A percentile compares a stretch with the other conserved stretches of the same genome.
These are phyloP conservation scores for Drosophila borborema DNA, from an alignment of 2,888 invertebrate genomes.

Conservation along the genomic window DNA sequence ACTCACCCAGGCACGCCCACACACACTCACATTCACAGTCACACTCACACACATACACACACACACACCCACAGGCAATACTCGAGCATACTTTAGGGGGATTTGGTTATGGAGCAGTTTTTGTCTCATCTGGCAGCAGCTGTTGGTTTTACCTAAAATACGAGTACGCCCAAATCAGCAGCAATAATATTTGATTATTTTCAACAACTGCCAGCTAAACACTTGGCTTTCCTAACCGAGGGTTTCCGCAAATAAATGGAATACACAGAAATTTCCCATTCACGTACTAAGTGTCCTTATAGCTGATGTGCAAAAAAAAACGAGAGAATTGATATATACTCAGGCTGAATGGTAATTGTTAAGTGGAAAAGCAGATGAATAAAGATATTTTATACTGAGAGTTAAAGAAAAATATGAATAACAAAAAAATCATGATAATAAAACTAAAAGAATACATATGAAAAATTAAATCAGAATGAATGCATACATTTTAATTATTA, in stretches of 20 bases:
- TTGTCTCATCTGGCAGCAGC: slow-evolving; percentile 54
- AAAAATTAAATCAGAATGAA: background rate
- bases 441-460: background rate
- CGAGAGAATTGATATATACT: slow-evolving; percentile 15
- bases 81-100: slow-evolving; percentile 34
- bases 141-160: slow-evolving; percentile 55
- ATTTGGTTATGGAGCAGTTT: slow-evolving; percentile 3
- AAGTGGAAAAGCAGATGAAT: background rate
- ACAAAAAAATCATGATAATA: background rate
- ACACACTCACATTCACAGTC: background rate
- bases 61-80: slow-evolving; percentile 14
- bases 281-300: slow-evolving; percentile 16
- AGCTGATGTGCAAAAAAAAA: slow-evolving; percentile 12
- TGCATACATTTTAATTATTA: too few relatives aligned
- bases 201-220: slow-evolving; percentile 56
- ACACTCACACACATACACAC: slow-evolving; percentile 1
- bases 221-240: slow-evolving; percentile 26
- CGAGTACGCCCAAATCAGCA: slow-evolving; percentile 51
- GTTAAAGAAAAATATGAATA: background rate
- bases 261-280: slow-evolving; percentile 27
- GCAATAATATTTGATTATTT: slow-evolving; percentile 71
- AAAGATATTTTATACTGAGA: too few relatives aligned
- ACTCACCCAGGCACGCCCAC: slow-evolving; percentile 11
- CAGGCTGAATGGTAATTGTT: slow-evolving; percentile 5
- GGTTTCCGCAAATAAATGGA: slow-evolving; percentile 35